A percentile compares a stretch with the other conserved stretches of the same genome.
phyloP scores from a whole-genome alignment of 2,888 invertebrate species.

The Halictus ligatus region DNA sequence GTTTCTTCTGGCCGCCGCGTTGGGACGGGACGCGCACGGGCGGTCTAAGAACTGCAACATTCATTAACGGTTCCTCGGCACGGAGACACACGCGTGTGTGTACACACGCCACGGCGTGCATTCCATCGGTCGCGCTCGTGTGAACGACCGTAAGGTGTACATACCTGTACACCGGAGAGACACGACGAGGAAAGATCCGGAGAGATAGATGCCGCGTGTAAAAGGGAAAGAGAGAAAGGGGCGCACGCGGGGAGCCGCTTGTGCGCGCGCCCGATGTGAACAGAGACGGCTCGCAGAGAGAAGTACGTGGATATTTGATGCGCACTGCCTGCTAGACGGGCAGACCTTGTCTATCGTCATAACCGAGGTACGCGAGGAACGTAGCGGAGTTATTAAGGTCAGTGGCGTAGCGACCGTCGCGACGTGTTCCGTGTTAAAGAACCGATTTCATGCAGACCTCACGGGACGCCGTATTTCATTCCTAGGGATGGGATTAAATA shows the following conservation, averaged over 20 bases:
- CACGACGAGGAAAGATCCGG: constrained; percentile 49
- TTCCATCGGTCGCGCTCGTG: constrained; percentile 73
- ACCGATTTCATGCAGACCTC: constrained; percentile 25
- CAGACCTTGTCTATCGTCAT: constrained; percentile 80
- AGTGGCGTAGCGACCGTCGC: constrained; percentile 72
- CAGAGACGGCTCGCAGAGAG: constrained; percentile 15
- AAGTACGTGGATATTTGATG: constrained; percentile 70
- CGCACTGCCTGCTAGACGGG: constrained; percentile 74
- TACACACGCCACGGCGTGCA: constrained; percentile 61
- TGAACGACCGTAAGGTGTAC: constrained; percentile 73
- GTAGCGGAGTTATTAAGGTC: constrained; percentile 80
- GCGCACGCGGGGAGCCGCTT: background rate
- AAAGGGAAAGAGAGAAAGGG: constrained; percentile 43
- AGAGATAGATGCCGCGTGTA: constrained; percentile 49
- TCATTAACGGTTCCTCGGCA: constrained; percentile 81
- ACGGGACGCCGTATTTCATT: background rate
- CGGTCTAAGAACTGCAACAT: constrained; percentile 77
- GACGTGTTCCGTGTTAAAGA: constrained; percentile 23
- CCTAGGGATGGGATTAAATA: constrained; percentile 8
- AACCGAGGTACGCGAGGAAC: constrained; percentile 76
- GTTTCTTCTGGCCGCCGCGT: constrained; percentile 34
- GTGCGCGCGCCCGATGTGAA: background rate
- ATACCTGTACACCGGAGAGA: constrained; percentile 53
- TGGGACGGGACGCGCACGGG: constrained; percentile 46
- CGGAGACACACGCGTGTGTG: constrained; percentile 57